phyloP scores from a whole-genome alignment of 2,888 invertebrate species.

The Carcina quercana region DNA sequence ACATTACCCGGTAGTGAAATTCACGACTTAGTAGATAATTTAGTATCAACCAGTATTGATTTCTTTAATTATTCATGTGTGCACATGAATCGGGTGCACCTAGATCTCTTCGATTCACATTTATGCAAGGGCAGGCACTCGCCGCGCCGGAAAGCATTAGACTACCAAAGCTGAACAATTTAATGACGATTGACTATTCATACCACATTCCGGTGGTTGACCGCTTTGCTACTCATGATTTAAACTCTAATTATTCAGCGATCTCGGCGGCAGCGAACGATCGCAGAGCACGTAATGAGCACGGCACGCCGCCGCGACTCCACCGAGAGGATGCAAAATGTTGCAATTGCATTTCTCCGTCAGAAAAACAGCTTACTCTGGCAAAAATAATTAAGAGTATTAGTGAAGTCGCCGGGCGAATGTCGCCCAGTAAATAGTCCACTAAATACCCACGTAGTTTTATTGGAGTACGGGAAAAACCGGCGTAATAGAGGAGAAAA shows the following conservation, averaged over 20 bases:
- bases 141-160: conserved; percentile 41
- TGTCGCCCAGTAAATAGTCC: conserved; percentile 68
- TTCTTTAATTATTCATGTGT: too few relatives aligned
- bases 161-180: conserved; percentile 71
- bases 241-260: conserved; percentile 70
- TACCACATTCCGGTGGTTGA: conserved; percentile 67
- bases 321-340: conserved; percentile 54
- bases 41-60: too few relatives aligned
- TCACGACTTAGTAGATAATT: too few relatives aligned
- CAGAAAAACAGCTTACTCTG: conserved; percentile 71
- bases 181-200: conserved; percentile 74
- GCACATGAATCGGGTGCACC: too few relatives aligned
- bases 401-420: conserved; percentile 61
- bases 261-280: conserved; percentile 62
- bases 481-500: conserved; percentile 60
- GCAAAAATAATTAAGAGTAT: conserved; percentile 74
- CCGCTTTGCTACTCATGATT: conserved; percentile 69
- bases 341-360: conserved; percentile 66
- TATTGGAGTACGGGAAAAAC: conserved; percentile 58
- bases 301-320: conserved; percentile 23
- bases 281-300: conserved; percentile 61
- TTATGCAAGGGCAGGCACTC: conserved; percentile 12
- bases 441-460: conserved; percentile 71
- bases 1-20: too few relatives aligned
- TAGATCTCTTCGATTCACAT: conserved; percentile 10